Base-by-base conservation (phyloP, 2,113 vertebrate genomes). In the Corythoichthys intestinalis region DNA sequence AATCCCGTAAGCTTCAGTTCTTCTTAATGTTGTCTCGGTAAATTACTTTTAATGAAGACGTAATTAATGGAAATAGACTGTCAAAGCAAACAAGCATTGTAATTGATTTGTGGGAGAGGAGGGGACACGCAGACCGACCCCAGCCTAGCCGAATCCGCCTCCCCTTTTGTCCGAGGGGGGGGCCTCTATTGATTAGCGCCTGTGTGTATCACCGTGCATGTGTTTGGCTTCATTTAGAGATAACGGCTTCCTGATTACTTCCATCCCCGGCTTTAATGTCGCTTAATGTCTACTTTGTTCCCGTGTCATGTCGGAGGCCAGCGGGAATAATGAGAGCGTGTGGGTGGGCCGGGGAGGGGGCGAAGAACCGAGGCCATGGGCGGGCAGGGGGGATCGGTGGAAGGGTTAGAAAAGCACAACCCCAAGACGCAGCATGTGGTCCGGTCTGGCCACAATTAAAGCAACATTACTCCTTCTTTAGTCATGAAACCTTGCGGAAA, bases 241-340 rank as follows among this genome's bases (percentile, higher is more conserved):
- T 98, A 98, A 98, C 96, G 94, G 95, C 94, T 94, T 96, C 94
- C 97, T 98, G 97, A 98, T 98, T 96, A 96, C 96, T 96, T 94
- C 94, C 94, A 94, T 97, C 94, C 94, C 87, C 82, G 92, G 93
- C 93, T 94, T 96, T 98, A 98, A 98, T 98, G 95, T 96, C 93
- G 94, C 94, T 94, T 98, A 98, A 98, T 98, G 95, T 96, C 94
- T 94, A 96, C 96, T 98, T 99, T 98, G 97, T 99, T 95, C 95
- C 93, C 94, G 92, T 96, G 96, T 96, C 95, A 96, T 96, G 97
- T 95, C 94, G 93, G 91, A 94, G 95, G 94, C 94, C 90, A 95
- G 93, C 86, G 82, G 90, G 92, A 88, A 95, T 95, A 98, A 98
- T 96, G 93, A 94, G 94, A 94, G 94, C 90, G 94, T 94, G 95